A percentile compares a stretch with the other conserved stretches of the same genome.
These are phyloP conservation scores for Scartelaos histophorus DNA, from an alignment of 2,113 vertebrate species.

Conservation along the genomic window DNA sequence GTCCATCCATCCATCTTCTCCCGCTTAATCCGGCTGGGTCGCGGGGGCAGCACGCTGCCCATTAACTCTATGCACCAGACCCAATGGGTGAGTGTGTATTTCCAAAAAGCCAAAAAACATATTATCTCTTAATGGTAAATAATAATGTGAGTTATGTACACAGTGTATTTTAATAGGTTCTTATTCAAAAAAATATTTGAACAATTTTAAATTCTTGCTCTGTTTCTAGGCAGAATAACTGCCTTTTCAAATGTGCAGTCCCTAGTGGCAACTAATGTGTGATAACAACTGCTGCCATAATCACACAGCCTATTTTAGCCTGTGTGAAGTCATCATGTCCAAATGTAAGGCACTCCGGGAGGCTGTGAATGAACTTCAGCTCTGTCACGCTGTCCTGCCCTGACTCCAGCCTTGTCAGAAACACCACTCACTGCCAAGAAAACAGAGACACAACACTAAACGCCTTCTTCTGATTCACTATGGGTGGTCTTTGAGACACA, in stretches of 20 bases:
- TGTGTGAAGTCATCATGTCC: constrained; percentile 5
- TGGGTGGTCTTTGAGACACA: constrained; percentile 57
- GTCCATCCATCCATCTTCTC: too few relatives aligned
- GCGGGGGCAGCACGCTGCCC: too few relatives aligned
- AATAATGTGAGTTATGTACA: too few relatives aligned
- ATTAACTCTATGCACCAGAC: too few relatives aligned
- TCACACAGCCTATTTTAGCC: not conserved
- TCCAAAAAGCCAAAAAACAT: too few relatives aligned
- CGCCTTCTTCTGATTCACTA: constrained; percentile 40
- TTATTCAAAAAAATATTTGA: too few relatives aligned
- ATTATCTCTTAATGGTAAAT: too few relatives aligned
- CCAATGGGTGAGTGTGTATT: too few relatives aligned
- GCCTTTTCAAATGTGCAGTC: not conserved
- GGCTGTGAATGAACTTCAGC: constrained; percentile 22
- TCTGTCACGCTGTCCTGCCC: constrained; percentile 15
- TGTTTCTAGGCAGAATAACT: constrained; percentile 2
- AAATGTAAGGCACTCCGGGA: constrained; percentile 24
- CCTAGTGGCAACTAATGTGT: not conserved
- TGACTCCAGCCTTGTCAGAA: constrained; percentile 5
- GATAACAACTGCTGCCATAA: not conserved
- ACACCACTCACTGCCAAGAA: constrained; percentile 23
- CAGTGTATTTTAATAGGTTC: too few relatives aligned
- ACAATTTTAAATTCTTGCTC: not conserved
- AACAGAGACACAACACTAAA: constrained; percentile 29
- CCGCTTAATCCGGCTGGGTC: too few relatives aligned